Conservation (phyloP, 2,888 invertebrate genomes). For the Acrobasis repandana region DNA sequence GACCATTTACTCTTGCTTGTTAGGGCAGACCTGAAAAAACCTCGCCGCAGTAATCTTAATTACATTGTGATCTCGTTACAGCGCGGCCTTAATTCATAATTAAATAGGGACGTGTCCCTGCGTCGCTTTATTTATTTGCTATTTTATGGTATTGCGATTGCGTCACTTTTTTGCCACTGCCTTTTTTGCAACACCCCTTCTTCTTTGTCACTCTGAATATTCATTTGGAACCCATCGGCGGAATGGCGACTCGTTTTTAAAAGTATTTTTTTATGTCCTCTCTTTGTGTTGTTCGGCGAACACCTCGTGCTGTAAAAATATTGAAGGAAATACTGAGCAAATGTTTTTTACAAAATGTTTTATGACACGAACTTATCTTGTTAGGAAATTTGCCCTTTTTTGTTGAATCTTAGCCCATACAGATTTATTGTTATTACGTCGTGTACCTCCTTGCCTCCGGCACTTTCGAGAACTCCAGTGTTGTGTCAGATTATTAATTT, state of each 20-base stretch:
- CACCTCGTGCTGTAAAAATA: slow-evolving; percentile 61
- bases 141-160: slow-evolving; percentile 75
- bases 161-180: slow-evolving; percentile 58
- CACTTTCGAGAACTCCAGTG: neutral
- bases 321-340: slow-evolving; percentile 48
- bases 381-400: slow-evolving; percentile 28
- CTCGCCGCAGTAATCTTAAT: slow-evolving; percentile 79
- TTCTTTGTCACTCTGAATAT: slow-evolving; percentile 74
- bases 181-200: slow-evolving; percentile 71
- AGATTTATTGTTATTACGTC: slow-evolving; percentile 18
- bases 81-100: slow-evolving; percentile 79
- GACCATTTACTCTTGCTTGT: slow-evolving; percentile 68
- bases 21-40: slow-evolving; percentile 65
- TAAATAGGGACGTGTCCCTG: slow-evolving; percentile 77
- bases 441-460: neutral
- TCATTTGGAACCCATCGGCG: slow-evolving; percentile 76
- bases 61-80: slow-evolving; percentile 81
- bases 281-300: slow-evolving; percentile 58
- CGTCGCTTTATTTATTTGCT: slow-evolving; percentile 75
- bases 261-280: slow-evolving; percentile 64
- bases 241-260: slow-evolving; percentile 71
- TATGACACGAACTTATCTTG: slow-evolving; percentile 34
- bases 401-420: slow-evolving; percentile 17
- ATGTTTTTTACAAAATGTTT: slow-evolving; percentile 46
- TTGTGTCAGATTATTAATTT: slow-evolving; percentile 15